Evolutionary conservation across 2,797 vertebrate species (phyloP), one percentile per base, ranked within the genome.

Genomic region (Coluber constrictor): DNA sequence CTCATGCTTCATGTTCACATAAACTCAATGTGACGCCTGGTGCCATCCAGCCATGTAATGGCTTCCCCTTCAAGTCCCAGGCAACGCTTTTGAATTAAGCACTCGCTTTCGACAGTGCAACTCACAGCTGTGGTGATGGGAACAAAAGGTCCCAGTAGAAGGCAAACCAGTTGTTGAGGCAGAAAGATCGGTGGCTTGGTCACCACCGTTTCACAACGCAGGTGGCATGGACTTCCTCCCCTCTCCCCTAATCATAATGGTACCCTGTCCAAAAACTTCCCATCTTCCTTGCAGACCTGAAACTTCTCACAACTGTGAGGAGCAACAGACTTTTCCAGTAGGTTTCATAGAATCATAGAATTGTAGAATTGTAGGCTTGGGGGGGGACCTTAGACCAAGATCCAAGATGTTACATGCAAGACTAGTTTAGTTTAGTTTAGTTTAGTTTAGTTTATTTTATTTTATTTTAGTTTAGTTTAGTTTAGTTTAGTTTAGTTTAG

Each of bases 151-250:
- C 7, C 27, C 9, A 15, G 59, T 20, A 60, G 56, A 3, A 20
- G 61, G 70, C 18, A 88, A n/a, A 15, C 55, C 2, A 3, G 59
- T 23, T 51, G 15, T 0, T 1, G 0, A 0, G 2, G 60, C 2
- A n/a, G 90, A 1, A 0, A 37, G 63, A 47, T 25, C 12, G 4
- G 0, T 11, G 6, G 23, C 47, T 47, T 55, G 6, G 5, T 55
- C 29, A 16, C 16, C 32, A 5, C 5, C 3, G 5, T 86, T 87
- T 92, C 47, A 32, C 25, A 61, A 25, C 3, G 27, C 23, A 54
- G 32, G 23, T 10, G 29, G 47, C 37, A n/a, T 43, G 32, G 74
- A 83, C 74, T 83, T 83, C 37, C 37, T 47, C 37, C 9, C 20
- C 37, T 47, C 9, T 47, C 20, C 23, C 18, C 74, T 83, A 20